Evolutionary conservation across 2,888 invertebrate species (phyloP), one percentile per base, ranked within the genome.

Genomic region (Lysandra bellargus): DNA sequence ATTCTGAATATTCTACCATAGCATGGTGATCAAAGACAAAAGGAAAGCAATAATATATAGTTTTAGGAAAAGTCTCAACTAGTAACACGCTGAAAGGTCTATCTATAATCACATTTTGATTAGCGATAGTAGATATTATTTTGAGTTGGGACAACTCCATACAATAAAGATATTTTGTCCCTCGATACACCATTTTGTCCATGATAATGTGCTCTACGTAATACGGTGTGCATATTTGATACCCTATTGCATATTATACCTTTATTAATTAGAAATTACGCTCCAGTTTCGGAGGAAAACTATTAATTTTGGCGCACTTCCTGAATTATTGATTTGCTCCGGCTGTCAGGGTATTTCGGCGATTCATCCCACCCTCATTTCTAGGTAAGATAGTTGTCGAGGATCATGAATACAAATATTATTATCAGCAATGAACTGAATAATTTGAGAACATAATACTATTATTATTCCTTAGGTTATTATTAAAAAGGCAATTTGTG

Each of bases 321-420:
- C 74, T 79, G 53, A 79, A 79, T 79, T 74, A 79, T 79, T 79
- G 79, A 79, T 79, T 60, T 60, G 57, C 53, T 23, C 73, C 40
- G 74, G 57, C 79, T 74, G 79, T 79, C 79, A 57, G 57, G 72
- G 78, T 78, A 14, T 79, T 79, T 74, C 74, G 79, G 79, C 79
- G 74, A 79, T 53, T 79, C 79, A 79, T 79, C 73, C 74, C 57
- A 79, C 73, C 60, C 23, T 79, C 79, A 79, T 79, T 79, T 61
- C 44, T 14, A 74, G 74, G 79, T 79, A 79, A 74, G 75, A 57
- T 57, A 57, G 33, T 74, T 40, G 49, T 60, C n/a, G n/a, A 30
- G 57, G 57, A 73, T 23, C 44, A 40, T 23, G 74, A 57, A 60
- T 53, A 53, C 69, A 30, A 79, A 57, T 74, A 73, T 23, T 30